A percentile compares a stretch with the other conserved stretches of the same genome.
phyloP scores from a whole-genome alignment of 2,888 invertebrate species.

The Cerceris rybyensis region DNA sequence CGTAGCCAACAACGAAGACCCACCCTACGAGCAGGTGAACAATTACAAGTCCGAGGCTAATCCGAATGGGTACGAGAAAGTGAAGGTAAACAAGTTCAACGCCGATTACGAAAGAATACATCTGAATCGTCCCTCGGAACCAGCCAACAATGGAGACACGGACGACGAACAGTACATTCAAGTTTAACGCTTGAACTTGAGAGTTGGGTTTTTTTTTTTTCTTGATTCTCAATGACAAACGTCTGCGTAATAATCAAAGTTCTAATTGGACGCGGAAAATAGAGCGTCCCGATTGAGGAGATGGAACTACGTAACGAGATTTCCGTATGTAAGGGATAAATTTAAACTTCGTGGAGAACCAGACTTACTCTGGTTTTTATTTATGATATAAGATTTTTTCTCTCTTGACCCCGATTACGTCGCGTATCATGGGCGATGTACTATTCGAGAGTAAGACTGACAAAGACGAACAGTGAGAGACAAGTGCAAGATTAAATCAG shows the following conservation, averaged over 20 bases:
- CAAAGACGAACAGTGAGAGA: constrained; percentile 59
- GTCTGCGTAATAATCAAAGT: constrained; percentile 21
- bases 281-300: neutral
- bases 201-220: no score
- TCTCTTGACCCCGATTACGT: neutral
- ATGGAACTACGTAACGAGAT: neutral
- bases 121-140: constrained; percentile 46
- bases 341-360: constrained; percentile 1
- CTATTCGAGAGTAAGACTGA: constrained; percentile 66
- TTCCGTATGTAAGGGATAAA: neutral
- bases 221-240: neutral
- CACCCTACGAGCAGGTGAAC: constrained; percentile 81
- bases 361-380: constrained; percentile 14
- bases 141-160: constrained; percentile 70
- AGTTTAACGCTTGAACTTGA: constrained; percentile 66
- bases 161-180: constrained; percentile 79
- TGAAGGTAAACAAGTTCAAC: constrained; percentile 56
- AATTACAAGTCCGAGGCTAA: constrained; percentile 60
- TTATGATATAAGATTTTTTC: constrained; percentile 9
- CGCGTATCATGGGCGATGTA: constrained; percentile 4
- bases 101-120: constrained; percentile 69
- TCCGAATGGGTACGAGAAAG: constrained; percentile 72
- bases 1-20: constrained; percentile 85
- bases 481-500: constrained; percentile 26
- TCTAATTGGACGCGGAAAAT: neutral